Evolutionary conservation across 2,113 vertebrate species (phyloP), one percentile per base, ranked within the genome.

Genomic region (Nannospalax galili): DNA sequence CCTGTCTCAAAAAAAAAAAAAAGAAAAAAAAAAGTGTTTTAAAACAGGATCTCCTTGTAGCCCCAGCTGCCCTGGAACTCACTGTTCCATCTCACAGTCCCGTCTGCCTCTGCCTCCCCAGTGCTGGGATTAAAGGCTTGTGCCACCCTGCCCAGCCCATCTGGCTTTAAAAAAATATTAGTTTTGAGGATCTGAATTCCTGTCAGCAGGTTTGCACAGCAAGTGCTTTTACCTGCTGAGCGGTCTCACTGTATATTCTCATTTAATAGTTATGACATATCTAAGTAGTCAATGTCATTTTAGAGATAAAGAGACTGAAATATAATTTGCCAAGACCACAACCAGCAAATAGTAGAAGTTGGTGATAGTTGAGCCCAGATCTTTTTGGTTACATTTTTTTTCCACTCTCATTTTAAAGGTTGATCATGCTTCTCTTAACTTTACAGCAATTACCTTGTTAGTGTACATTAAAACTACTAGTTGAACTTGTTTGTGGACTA

Each of bases 311-410:
- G 48, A 94, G 62, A n/a, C 52, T 87, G n/a, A 90, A 60, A 58
- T 91, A 62, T 91, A 88, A 90, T 94, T 72, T 89, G n/a, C 62
- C 80, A 85, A 35, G 58, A 65, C 56, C n/a, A 48, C 26, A 52
- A 40, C 7, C 40, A 72, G 30, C n/a, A 92, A 86, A 80, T 84
- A 86, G 19, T 88, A 58, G 37, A 85, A 35, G 7, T 92, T 9
- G 40, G 20, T n/a, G n/a, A n/a, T n/a, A 86, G 30, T 86, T 86
- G 74, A 94, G 8, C 70, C 3, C 69, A 45, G 45, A 32, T 89
- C 28, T 67, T 91, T 88, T 22, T 58, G 24, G 35, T 4, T 24
- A n/a, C n/a, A n/a, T n/a, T n/a, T 64, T n/a, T 5, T 80, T 64
- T 84, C 19, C 32, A 77, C 64, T 94, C 60, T 78, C 30, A 73